Base-by-base conservation (phyloP, 2,113 vertebrate genomes). In the Antechinus stuartii region DNA sequence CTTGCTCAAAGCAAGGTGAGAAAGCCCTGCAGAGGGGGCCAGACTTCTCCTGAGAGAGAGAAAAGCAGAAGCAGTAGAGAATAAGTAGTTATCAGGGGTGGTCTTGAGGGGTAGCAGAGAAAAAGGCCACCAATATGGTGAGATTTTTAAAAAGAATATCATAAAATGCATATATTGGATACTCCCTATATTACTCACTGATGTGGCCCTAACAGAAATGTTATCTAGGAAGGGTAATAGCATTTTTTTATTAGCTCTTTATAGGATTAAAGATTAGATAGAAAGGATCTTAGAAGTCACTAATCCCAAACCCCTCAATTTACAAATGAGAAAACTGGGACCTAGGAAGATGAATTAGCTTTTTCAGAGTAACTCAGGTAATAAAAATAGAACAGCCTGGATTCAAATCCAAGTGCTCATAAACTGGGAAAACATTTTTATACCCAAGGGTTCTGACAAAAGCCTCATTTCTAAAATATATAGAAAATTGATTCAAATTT, bases 31-130 rank as follows among this genome's bases (percentile, higher is more conserved):
- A 3, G 93, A 94, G 95, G 35, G 56, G 89, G 8, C 93, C 91
- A 97, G 95, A 92, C 90, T 89, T 90, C 91, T 97, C 0, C 3
- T 91, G 54, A 91, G 95, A 55, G 30, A n/a, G 49, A 93, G 57
- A 91, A 92, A 96, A 97, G 92, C 92, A 97, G 96, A 50, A 55
- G 6, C 1, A 3, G 2, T 19, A 61, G 30, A 96, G 35, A 1
- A 35, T 50, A 9, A n/a, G 49, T 54, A 56, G 16, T 42, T 27
- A 46, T 19, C 50, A 93, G 27, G 27, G 0, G 2, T 50, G 25
- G 92, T 14, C 46, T 35, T 16, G 25, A 23, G 0, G 10, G 8
- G 7, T 89, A 56, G 42, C 61, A 93, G 84, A 24, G 14, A 89
- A 95, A 55, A n/a, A 30, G 46, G 52, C n/a, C 3, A 46, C 22